phyloP scores from a whole-genome alignment of 1,140 invertebrate genomes.

The Rhopalosiphum maidis region DNA sequence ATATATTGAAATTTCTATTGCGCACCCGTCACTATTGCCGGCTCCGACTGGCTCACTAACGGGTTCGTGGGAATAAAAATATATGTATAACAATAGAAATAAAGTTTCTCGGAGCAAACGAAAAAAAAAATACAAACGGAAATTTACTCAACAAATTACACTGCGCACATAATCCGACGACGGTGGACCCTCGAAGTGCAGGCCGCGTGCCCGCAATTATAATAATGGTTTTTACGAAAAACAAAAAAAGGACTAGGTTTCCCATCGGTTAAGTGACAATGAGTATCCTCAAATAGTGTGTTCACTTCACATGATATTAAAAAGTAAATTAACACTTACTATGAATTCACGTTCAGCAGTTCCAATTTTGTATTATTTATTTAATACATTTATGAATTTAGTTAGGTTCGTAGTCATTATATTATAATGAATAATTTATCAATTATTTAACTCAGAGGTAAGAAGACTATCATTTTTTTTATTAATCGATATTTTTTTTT shows the following conservation, averaged over 20 bases:
- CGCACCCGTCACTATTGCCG: background rate
- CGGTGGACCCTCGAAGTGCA: background rate
- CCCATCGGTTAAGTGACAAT: background rate
- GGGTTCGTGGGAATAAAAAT: background rate
- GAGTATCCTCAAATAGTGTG: background rate
- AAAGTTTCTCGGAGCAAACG: background rate
- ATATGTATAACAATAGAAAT: background rate
- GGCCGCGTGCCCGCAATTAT: background rate
- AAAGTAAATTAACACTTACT: background rate
- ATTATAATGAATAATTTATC: no score
- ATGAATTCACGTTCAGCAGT: no score
- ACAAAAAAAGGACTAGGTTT: background rate
- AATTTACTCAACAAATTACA: background rate
- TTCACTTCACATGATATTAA: background rate
- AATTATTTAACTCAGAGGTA: no score
- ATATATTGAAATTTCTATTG: conserved; percentile 47
- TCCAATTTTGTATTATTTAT: no score
- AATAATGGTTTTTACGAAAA: background rate
- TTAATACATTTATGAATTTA: no score
- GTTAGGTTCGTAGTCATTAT: no score
- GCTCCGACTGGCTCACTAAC: background rate
- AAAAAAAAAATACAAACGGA: background rate
- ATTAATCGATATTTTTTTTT: no score
- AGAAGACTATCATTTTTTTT: no score
- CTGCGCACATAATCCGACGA: background rate